A percentile compares a stretch with the other conserved stretches of the same genome.
Evolutionary conservation across 2,113 vertebrate species (phyloP).

Genomic region (Embiotoca jacksoni): DNA sequence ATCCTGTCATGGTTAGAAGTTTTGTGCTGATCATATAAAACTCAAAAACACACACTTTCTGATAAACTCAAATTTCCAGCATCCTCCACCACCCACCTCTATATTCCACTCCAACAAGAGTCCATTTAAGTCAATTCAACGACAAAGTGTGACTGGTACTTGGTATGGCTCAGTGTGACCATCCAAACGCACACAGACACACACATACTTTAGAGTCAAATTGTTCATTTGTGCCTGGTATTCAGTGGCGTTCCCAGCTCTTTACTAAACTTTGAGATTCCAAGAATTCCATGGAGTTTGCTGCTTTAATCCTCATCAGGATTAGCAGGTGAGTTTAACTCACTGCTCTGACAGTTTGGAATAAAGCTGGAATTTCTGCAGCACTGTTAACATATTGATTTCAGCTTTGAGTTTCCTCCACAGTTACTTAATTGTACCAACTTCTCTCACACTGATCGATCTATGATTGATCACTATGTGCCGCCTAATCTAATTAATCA

Average conservation of each 20-base stretch:
- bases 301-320: constrained; percentile 76
- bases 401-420: constrained; percentile 11
- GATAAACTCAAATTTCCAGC: constrained; percentile 13
- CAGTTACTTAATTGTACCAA: not conserved
- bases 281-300: constrained; percentile 79
- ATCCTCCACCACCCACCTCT: not conserved
- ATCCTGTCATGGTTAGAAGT: not conserved
- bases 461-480: constrained; percentile 47
- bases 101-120: constrained; percentile 2
- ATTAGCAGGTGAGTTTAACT: constrained; percentile 73
- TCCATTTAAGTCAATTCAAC: constrained; percentile 30
- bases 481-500: constrained; percentile 62
- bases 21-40: constrained; percentile 7
- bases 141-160: constrained; percentile 21
- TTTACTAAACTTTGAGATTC: constrained; percentile 77
- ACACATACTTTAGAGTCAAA: constrained; percentile 25
- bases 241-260: constrained; percentile 64
- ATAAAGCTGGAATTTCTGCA: constrained; percentile 20
- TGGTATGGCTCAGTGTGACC: constrained; percentile 22
- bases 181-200: constrained; percentile 28
- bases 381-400: constrained; percentile 12
- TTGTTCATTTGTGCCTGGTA: constrained; percentile 67
- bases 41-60: not conserved
- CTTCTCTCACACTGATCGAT: constrained; percentile 23
- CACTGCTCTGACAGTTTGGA: constrained; percentile 48